Evolutionary conservation across 2,888 invertebrate species (phyloP), one percentile per base, ranked within the genome.

Genomic region (Mythimna albipuncta): DNA sequence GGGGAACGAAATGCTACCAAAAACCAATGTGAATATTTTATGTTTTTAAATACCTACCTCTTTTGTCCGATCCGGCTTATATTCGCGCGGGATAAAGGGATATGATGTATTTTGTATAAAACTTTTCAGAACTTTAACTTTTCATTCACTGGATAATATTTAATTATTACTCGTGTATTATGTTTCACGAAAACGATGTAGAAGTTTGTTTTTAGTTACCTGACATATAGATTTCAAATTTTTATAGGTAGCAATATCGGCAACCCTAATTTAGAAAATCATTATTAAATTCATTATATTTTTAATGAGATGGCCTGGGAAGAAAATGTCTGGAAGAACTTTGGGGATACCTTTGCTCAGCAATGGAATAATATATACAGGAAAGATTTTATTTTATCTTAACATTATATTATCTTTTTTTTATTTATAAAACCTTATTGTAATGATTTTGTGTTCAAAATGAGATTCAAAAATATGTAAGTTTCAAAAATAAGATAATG

Each of bases 11-110:
- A 52, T 44, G 11, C 54, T 61, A 41, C 32, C 19, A n/a, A 69
- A 76, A 69, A 10, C n/a, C 41, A 16, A 47, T 61, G 69, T 69
- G 69, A 61, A 77, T 75, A 69, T 61, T 75, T 55, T 55, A 41
- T 47, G 54, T 69, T 61, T 69, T 61, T 32, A 55, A 61, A 69
- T 47, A 61, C 41, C 64, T 47, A 61, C 41, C 64, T 11, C 78
- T 55, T 78, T 76, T 78, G 59, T 64, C 26, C 71, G 13, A 32
- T 64, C 58, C 35, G 64, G 78, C 38, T 78, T 71, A 75, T 21
- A 64, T 71, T 64, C 35, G 59, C 54, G 21, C 2, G 54, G 47
- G 16, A 75, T 32, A 2, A 32, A 59, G n/a, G 32, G 47, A 54
- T 47, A 64, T 64, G 47, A 63, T 64, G 58, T 47, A 13, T 64